Evolutionary conservation across 2,888 invertebrate genomes (phyloP).

Genomic region (Geophilus truncorum): DNA sequence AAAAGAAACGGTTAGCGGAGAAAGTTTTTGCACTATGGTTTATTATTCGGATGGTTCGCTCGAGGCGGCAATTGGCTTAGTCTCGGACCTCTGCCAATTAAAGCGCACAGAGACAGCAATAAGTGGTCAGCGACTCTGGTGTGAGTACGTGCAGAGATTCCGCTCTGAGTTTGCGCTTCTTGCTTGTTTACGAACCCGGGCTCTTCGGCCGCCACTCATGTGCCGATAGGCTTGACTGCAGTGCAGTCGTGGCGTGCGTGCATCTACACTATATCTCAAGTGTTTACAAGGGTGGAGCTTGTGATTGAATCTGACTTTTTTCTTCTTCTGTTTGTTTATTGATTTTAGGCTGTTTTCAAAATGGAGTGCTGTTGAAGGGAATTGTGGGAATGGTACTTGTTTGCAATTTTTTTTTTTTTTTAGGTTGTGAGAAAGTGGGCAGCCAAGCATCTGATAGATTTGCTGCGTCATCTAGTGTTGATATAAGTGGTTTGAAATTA

Average conservation of each 20-base stretch:
- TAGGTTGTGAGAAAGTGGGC: too few species aligned
- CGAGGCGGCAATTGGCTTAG: background rate
- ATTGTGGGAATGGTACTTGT: background rate
- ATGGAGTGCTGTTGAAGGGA: background rate
- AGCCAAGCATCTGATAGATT: too few species aligned
- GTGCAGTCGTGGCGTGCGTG: conserved; percentile 2
- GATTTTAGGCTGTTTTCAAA: background rate
- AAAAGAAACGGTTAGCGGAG: background rate
- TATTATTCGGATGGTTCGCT: conserved; percentile 1
- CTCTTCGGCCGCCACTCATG: background rate
- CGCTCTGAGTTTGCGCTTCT: background rate
- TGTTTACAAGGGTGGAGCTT: background rate
- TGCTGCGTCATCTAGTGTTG: too few species aligned
- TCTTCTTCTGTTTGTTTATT: background rate
- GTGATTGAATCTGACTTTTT: background rate
- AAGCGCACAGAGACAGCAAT: conserved; percentile 6
- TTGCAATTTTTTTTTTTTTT: too few species aligned
- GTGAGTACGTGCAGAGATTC: conserved; percentile 1
- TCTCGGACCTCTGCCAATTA: conserved; percentile 7
- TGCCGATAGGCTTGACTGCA: background rate
- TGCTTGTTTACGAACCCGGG: background rate
- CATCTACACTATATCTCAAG: background rate
- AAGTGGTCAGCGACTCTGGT: conserved; percentile 24
- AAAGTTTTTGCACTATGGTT: background rate
- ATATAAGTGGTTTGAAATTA: too few species aligned